phyloP scores from a whole-genome alignment of 2,888 invertebrate genomes.

The Trypoxylon attenuatum region DNA sequence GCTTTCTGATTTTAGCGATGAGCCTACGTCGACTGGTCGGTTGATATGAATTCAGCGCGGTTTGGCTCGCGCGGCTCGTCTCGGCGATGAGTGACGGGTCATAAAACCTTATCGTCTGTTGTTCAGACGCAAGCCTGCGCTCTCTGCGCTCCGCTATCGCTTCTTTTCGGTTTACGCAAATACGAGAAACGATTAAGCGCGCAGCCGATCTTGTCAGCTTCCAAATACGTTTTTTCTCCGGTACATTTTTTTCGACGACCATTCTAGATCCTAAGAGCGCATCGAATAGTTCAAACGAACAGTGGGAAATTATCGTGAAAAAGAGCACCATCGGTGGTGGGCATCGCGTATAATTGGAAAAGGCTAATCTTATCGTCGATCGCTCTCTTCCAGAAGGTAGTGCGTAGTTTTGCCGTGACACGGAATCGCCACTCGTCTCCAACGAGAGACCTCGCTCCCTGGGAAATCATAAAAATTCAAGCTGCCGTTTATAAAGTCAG shows the following conservation, averaged over 20 bases:
- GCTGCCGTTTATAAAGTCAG: too few species aligned
- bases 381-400: conserved; percentile 14
- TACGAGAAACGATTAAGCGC: conserved; percentile 64
- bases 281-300: too few species aligned
- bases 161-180: conserved; percentile 63
- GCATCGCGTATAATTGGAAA: conserved; percentile 15
- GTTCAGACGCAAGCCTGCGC: conserved; percentile 62
- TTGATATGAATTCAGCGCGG: conserved; percentile 43
- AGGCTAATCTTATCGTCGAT: conserved; percentile 31
- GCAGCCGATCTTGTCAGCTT: conserved; percentile 44
- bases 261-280: too few species aligned
- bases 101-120: conserved; percentile 69
- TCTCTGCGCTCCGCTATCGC: conserved; percentile 62
- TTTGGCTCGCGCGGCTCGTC: conserved; percentile 42
- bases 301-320: not conserved
- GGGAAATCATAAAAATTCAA: too few species aligned
- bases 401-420: conserved; percentile 9
- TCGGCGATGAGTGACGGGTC: conserved; percentile 66
- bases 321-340: not conserved
- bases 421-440: conserved; percentile 13
- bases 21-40: conserved; percentile 26
- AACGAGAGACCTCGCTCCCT: conserved; percentile 3
- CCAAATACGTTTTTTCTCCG: conserved; percentile 26
- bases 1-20: conserved; percentile 10
- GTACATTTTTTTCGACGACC: conserved; percentile 24